Conservation (phyloP, 2,113 vertebrate species). For the Entelurus aequoreus region DNA sequence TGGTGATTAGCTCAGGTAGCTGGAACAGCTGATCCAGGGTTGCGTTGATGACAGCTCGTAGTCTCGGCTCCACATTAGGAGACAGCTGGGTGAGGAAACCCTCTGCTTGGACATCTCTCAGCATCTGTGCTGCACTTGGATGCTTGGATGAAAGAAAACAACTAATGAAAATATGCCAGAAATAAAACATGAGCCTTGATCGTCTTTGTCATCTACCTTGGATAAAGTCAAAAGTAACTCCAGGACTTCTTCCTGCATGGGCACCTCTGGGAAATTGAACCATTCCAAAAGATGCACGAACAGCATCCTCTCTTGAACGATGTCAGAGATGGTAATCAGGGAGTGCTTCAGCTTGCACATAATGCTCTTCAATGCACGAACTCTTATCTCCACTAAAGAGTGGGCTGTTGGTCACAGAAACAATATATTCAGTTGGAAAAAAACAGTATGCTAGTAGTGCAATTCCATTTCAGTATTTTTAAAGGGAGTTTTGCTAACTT, state of each 20-base stretch:
- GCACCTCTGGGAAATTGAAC: slow-evolving; percentile 89
- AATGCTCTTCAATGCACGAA: slow-evolving; percentile 81
- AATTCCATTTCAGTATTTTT: background rate
- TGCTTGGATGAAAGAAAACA: slow-evolving; percentile 69
- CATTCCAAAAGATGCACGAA: slow-evolving; percentile 83
- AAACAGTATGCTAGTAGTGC: background rate
- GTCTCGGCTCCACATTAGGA: slow-evolving; percentile 76
- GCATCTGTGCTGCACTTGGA: slow-evolving; percentile 79
- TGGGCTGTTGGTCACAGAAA: slow-evolving; percentile 71
- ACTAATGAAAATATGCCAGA: slow-evolving; percentile 9
- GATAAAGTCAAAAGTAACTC: slow-evolving; percentile 75
- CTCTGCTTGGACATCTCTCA: slow-evolving; percentile 85
- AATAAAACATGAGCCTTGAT: slow-evolving; percentile 5
- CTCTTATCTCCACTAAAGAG: slow-evolving; percentile 85
- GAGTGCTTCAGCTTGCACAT: slow-evolving; percentile 82
- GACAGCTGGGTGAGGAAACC: slow-evolving; percentile 92
- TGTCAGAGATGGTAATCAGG: slow-evolving; percentile 74
- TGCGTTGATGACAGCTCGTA: slow-evolving; percentile 81
- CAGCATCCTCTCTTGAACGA: slow-evolving; percentile 80
- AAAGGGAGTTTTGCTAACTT: background rate
- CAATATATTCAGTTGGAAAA: background rate
- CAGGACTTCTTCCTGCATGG: slow-evolving; percentile 82
- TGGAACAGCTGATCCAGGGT: slow-evolving; percentile 87
- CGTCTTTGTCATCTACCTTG: slow-evolving; percentile 69
- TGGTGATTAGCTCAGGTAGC: slow-evolving; percentile 75